These are phyloP conservation scores for Julus scandinavius DNA, from an alignment of 2,888 invertebrate species.

Conservation along the genomic window DNA sequence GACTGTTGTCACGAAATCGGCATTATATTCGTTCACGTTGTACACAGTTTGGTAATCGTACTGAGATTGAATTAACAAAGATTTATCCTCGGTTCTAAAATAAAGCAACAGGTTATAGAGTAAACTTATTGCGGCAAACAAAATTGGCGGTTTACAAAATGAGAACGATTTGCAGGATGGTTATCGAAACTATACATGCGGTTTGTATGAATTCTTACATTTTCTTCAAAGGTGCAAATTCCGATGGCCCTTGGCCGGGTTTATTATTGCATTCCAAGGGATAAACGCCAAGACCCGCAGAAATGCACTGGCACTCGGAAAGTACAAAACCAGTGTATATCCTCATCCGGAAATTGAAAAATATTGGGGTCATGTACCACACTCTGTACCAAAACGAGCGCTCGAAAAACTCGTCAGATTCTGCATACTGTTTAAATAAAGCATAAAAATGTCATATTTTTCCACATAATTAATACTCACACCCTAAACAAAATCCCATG, in stretches of 20 bases:
- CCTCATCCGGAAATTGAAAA: slow-evolving; percentile 87
- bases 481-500: neutral
- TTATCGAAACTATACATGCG: no score
- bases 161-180: no score
- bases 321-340: slow-evolving; percentile 90
- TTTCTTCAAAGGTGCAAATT: slow-evolving; percentile 73
- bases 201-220: slow-evolving; percentile 67
- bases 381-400: slow-evolving; percentile 81
- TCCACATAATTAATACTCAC: neutral
- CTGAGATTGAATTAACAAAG: slow-evolving; percentile 59
- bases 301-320: slow-evolving; percentile 92
- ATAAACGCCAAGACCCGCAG: slow-evolving; percentile 92
- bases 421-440: slow-evolving; percentile 76
- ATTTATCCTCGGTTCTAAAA: slow-evolving; percentile 54
- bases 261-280: slow-evolving; percentile 78
- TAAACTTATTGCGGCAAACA: no score
- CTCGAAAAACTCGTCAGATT: slow-evolving; percentile 80
- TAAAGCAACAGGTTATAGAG: neutral
- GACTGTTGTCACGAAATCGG: slow-evolving; percentile 84
- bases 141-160: no score
- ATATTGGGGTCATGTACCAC: slow-evolving; percentile 86
- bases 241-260: slow-evolving; percentile 86
- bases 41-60: slow-evolving; percentile 80
- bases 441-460: slow-evolving; percentile 51
- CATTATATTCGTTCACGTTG: slow-evolving; percentile 83